Conservation (phyloP, 2,888 invertebrate species). For the Anodontia alba region DNA sequence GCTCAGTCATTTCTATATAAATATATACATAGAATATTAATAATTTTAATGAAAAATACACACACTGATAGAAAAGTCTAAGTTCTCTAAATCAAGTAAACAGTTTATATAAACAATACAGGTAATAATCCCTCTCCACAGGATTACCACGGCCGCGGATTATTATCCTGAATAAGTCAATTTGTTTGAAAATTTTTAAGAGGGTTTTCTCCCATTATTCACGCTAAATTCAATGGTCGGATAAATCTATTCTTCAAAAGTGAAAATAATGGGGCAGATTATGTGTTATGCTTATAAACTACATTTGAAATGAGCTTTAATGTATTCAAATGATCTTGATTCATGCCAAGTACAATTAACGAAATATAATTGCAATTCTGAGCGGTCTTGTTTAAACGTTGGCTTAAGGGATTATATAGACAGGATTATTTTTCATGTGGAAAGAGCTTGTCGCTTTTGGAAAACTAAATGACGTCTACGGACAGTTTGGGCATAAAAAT, state of each 20-base stretch:
- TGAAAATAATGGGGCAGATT: slow-evolving; percentile 19
- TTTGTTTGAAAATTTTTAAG: slow-evolving; percentile 18
- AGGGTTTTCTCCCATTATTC: background rate
- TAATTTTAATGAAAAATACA: background rate
- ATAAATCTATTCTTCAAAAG: background rate
- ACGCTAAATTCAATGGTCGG: slow-evolving; percentile 2
- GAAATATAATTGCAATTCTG: slow-evolving; percentile 48
- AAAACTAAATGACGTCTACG: too few species aligned
- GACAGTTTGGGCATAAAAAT: too few species aligned
- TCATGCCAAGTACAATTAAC: slow-evolving; percentile 46
- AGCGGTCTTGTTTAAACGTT: slow-evolving; percentile 16
- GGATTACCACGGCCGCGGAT: background rate
- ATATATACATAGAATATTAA: background rate
- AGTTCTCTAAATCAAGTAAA: slow-evolving; percentile 3
- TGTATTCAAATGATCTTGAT: slow-evolving; percentile 20
- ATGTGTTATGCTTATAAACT: background rate
- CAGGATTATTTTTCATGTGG: background rate
- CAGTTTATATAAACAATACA: background rate
- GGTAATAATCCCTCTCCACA: background rate
- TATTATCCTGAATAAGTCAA: slow-evolving; percentile 11
- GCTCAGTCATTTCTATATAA: background rate
- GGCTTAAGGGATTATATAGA: slow-evolving; percentile 31
- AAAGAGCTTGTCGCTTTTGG: background rate
- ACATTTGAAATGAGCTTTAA: background rate
- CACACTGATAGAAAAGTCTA: background rate